A percentile compares a stretch with the other conserved stretches of the same genome.
Evolutionary conservation across 2,113 vertebrate genomes (phyloP).

Genomic region (Muscicapa adusta): DNA sequence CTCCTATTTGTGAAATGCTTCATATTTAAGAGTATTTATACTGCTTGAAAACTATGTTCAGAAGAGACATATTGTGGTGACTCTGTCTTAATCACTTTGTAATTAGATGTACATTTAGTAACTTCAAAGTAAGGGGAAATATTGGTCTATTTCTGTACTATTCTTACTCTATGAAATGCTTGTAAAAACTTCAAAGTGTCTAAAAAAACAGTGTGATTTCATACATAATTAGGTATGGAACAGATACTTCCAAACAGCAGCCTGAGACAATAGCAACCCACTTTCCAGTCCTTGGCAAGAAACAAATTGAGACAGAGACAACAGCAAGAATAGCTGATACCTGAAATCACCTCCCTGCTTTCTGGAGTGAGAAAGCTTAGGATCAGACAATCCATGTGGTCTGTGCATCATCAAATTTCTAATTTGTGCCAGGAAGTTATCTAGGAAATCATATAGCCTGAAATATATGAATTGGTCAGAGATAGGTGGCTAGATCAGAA

Average conservation of each 20-base stretch:
- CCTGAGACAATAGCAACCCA: constrained; percentile 1
- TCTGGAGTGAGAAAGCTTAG: background rate
- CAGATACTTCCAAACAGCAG: background rate
- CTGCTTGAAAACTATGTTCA: background rate
- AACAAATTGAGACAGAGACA: background rate
- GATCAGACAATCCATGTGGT: background rate
- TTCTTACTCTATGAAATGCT: background rate
- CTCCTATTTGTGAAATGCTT: background rate
- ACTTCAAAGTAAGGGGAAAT: constrained; percentile 37
- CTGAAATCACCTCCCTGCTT: background rate
- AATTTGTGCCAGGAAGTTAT: background rate
- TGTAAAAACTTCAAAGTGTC: constrained; percentile 52
- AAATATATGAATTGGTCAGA: background rate
- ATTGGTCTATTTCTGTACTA: background rate
- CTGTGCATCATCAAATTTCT: background rate
- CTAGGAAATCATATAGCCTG: background rate
- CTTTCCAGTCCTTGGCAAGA: background rate
- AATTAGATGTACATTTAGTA: constrained; percentile 41
- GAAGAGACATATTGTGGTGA: background rate
- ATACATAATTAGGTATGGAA: constrained; percentile 29
- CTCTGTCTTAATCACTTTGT: constrained; percentile 19
- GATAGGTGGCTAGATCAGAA: background rate
- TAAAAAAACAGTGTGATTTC: background rate
- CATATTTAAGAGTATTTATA: background rate
- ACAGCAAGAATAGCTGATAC: background rate